Evolutionary conservation across 2,888 invertebrate species (phyloP).

Genomic region (Eledona agricola): DNA sequence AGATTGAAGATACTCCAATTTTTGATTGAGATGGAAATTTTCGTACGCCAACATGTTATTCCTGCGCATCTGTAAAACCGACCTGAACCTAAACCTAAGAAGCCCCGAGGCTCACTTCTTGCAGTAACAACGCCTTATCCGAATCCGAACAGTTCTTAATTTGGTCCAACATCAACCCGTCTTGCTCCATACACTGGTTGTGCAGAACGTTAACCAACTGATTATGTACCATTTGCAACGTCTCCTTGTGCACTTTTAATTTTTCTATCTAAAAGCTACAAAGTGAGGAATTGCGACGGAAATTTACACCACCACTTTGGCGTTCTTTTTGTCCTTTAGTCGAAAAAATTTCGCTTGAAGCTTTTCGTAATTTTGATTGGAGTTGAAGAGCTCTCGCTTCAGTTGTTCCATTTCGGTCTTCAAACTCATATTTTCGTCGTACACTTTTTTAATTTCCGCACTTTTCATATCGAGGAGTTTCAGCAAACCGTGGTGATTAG

Average conservation of each 20-base stretch:
- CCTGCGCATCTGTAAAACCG: constrained; percentile 48
- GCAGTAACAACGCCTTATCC: constrained; percentile 50
- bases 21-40: constrained; percentile 49
- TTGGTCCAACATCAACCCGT: constrained; percentile 47
- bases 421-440: constrained; percentile 50
- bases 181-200: constrained; percentile 54
- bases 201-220: constrained; percentile 54
- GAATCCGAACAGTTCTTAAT: constrained; percentile 47
- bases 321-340: constrained; percentile 50
- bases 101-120: constrained; percentile 45
- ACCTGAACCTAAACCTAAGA: neutral
- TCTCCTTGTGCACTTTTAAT: constrained; percentile 53
- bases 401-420: constrained; percentile 48
- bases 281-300: constrained; percentile 7
- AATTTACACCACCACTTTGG: constrained; percentile 45
- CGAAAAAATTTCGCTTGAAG: constrained; percentile 43
- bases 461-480: constrained; percentile 54
- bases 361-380: constrained; percentile 16
- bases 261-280: constrained; percentile 45
- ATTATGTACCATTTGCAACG: constrained; percentile 54
- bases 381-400: constrained; percentile 39
- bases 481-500: constrained; percentile 54
- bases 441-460: constrained; percentile 52
- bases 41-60: constrained; percentile 49
- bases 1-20: constrained; percentile 44